phyloP scores from a whole-genome alignment of 2,888 invertebrate genomes.

The Liposcelis brunnea region DNA sequence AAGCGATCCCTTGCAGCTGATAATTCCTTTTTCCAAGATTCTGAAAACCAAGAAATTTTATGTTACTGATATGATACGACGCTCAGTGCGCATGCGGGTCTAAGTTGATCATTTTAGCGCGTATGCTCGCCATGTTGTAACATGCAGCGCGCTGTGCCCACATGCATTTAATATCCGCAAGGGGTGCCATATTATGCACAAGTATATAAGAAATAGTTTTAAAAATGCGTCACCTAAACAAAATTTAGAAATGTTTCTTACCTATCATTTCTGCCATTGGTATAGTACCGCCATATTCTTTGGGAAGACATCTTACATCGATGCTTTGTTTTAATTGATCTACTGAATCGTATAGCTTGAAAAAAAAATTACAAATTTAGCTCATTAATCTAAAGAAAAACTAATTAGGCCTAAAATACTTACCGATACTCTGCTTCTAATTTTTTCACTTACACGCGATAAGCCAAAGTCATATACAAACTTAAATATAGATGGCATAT shows the following conservation, averaged over 20 bases:
- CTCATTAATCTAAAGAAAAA: slow-evolving; percentile 3
- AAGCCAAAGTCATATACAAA: slow-evolving; percentile 58
- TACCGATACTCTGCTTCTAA: slow-evolving; percentile 47
- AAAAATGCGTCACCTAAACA: too few species aligned
- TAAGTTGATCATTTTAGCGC: too few species aligned
- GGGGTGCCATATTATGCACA: too few species aligned
- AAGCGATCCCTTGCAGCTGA: slow-evolving; percentile 38
- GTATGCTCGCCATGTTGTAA: too few species aligned
- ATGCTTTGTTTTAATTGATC: slow-evolving; percentile 40
- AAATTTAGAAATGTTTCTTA: slow-evolving; percentile 12
- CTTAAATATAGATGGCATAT: slow-evolving; percentile 52
- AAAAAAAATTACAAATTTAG: slow-evolving; percentile 15
- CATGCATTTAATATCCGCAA: too few species aligned
- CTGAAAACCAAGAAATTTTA: slow-evolving; percentile 25
- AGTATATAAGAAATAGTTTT: too few species aligned
- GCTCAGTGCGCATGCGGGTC: too few species aligned
- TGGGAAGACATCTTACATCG: slow-evolving; percentile 45
- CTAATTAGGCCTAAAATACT: slow-evolving; percentile 18
- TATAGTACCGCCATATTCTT: slow-evolving; percentile 52
- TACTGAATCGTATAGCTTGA: slow-evolving; percentile 38
- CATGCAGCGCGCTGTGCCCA: too few species aligned
- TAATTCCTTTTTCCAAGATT: slow-evolving; percentile 52
- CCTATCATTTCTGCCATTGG: slow-evolving; percentile 52
- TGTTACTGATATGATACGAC: background rate
- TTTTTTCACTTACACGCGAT: slow-evolving; percentile 50